Conservation (phyloP, 2,797 vertebrate species). For the Manis crassicaudata region DNA sequence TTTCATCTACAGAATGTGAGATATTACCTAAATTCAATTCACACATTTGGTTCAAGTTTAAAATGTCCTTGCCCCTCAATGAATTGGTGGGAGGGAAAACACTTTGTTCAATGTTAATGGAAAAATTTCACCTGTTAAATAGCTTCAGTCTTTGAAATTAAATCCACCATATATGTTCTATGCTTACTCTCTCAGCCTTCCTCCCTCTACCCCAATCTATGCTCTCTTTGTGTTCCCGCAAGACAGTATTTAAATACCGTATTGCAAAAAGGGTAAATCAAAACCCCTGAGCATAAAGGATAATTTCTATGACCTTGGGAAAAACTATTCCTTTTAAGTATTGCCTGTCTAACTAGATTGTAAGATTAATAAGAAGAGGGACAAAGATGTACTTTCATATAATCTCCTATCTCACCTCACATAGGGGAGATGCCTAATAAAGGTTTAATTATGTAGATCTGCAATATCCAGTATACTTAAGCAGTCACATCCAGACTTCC, state of each 20-base stretch:
- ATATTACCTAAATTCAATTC: conserved; percentile 67
- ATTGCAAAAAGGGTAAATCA: background rate
- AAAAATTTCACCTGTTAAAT: conserved; percentile 66
- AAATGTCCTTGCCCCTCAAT: background rate
- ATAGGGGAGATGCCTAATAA: background rate
- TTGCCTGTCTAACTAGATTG: background rate
- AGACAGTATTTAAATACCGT: conserved; percentile 28
- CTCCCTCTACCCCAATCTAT: background rate
- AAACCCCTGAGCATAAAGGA: background rate
- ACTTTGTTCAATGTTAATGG: conserved; percentile 69
- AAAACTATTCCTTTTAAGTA: background rate
- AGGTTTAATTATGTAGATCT: conserved; percentile 7
- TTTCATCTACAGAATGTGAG: conserved; percentile 54
- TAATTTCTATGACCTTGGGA: background rate
- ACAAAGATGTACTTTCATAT: background rate
- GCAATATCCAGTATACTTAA: background rate
- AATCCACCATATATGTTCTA: conserved; percentile 10
- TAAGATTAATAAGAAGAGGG: background rate
- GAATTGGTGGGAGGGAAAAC: background rate
- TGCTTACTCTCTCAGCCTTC: background rate
- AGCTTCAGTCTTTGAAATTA: conserved; percentile 58
- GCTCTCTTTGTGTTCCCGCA: background rate
- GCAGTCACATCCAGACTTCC: background rate
- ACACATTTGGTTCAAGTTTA: conserved; percentile 63
- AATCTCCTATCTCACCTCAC: background rate